Conservation (phyloP, 2,113 vertebrate genomes). For the Peromyscus polionotus region DNA sequence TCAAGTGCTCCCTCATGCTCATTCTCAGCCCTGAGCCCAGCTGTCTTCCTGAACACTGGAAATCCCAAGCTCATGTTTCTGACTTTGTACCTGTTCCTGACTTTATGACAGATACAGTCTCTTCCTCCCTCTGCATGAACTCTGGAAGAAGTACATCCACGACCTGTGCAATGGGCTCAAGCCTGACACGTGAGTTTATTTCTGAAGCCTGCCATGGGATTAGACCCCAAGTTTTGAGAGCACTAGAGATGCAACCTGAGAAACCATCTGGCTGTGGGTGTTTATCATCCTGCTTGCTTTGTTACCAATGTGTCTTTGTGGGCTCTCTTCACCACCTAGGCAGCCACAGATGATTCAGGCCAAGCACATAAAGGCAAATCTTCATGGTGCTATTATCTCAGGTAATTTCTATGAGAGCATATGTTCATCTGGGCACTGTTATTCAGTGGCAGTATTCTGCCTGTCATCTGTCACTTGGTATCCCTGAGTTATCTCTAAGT, state of each 20-base stretch:
- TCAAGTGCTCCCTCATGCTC: rapidly evolving
- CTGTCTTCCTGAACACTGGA: no score
- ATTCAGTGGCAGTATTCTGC: neutral
- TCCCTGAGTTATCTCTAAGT: neutral
- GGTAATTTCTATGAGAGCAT: constrained; percentile 83
- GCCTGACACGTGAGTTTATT: constrained; percentile 88
- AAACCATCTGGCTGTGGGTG: neutral
- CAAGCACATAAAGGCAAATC: constrained; percentile 96
- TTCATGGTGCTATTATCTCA: constrained; percentile 96
- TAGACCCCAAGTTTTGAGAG: neutral
- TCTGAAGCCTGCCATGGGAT: neutral
- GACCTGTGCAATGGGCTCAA: constrained; percentile 93
- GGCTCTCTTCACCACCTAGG: constrained; percentile 78
- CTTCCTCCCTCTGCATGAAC: constrained; percentile 94
- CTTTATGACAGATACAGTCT: constrained; percentile 89
- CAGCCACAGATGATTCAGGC: constrained; percentile 92
- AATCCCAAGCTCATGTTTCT: neutral
- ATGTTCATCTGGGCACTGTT: rapidly evolving
- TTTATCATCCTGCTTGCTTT: neutral
- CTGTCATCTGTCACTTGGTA: rapidly evolving
- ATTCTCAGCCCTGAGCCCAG: neutral
- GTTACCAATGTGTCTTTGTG: neutral
- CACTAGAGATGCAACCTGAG: neutral
- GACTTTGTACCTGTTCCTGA: neutral
- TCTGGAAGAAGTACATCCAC: constrained; percentile 95